Conservation (phyloP, 1,140 invertebrate genomes). For the Holcopasites calliopsidis region DNA sequence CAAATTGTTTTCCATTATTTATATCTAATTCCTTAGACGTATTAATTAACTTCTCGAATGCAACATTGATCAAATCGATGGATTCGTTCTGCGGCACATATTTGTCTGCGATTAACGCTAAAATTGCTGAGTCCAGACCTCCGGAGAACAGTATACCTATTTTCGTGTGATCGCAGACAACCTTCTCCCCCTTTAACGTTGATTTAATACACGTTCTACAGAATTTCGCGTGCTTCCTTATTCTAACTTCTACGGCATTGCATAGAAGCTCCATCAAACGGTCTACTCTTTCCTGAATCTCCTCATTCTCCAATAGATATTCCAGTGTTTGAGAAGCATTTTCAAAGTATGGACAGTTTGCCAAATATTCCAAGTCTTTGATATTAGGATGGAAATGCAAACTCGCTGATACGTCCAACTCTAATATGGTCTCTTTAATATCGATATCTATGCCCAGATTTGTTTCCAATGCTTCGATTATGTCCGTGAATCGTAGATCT, state of each 20-base stretch:
- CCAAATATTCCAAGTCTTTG: slow-evolving; percentile 76
- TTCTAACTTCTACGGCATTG: slow-evolving; percentile 83
- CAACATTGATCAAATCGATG: slow-evolving; percentile 98
- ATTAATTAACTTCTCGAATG: slow-evolving; percentile 86
- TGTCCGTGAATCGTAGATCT: slow-evolving; percentile 67
- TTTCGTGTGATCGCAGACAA: slow-evolving; percentile 85
- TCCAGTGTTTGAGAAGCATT: slow-evolving; percentile 79
- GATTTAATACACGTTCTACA: slow-evolving; percentile 83
- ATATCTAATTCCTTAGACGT: slow-evolving; percentile 16
- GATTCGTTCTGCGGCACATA: slow-evolving; percentile 84
- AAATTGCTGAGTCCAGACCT: slow-evolving; percentile 95
- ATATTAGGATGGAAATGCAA: slow-evolving; percentile 73
- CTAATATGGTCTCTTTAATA: slow-evolving; percentile 66
- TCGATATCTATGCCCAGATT: slow-evolving; percentile 71
- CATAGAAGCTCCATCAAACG: slow-evolving; percentile 81
- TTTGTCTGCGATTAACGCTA: slow-evolving; percentile 90
- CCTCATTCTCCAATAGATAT: slow-evolving; percentile 72
- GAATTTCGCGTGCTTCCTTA: slow-evolving; percentile 83
- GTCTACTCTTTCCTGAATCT: slow-evolving; percentile 77
- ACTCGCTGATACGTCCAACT: slow-evolving; percentile 39
- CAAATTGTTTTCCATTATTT: slow-evolving; percentile 26
- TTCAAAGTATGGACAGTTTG: slow-evolving; percentile 68
- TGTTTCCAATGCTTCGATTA: slow-evolving; percentile 71
- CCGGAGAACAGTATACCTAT: slow-evolving; percentile 96
- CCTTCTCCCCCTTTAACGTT: slow-evolving; percentile 48